These are phyloP conservation scores for Hirtodrosophila cameraria DNA, from an alignment of 2,888 invertebrate species.

Conservation along the genomic window DNA sequence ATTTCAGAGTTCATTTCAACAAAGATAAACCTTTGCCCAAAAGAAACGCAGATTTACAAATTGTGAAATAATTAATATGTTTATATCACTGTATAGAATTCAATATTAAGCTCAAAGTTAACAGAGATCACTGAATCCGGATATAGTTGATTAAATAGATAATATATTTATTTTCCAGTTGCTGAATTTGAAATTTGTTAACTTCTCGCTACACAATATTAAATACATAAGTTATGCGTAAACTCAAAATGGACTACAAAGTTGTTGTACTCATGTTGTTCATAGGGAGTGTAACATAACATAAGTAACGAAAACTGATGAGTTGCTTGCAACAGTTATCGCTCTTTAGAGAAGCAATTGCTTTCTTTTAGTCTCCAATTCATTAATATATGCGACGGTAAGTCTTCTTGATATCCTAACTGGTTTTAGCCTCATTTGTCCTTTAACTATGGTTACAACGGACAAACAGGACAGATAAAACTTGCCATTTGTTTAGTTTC, in stretches of 20 bases:
- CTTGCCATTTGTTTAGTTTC: slow-evolving; percentile 6
- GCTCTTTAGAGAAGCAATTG: slow-evolving; percentile 10
- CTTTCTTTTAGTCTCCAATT: slow-evolving; percentile 17
- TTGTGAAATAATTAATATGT: too few species aligned
- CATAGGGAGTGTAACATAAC: background rate
- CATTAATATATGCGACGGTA: slow-evolving; percentile 18
- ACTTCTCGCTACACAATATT: too few species aligned
- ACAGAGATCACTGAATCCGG: too few species aligned
- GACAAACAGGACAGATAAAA: background rate
- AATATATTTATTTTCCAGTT: too few species aligned
- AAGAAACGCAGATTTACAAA: too few species aligned
- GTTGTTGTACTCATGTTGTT: background rate
- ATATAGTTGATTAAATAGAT: too few species aligned
- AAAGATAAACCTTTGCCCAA: too few species aligned
- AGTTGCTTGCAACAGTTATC: slow-evolving; percentile 5
- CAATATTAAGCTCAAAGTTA: too few species aligned
- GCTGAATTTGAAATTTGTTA: too few species aligned
- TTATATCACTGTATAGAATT: too few species aligned
- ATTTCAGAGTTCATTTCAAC: too few species aligned
- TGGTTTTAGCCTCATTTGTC: slow-evolving; percentile 16
- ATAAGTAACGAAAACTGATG: background rate
- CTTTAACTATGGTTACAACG: background rate
- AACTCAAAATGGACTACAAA: background rate
- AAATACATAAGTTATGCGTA: too few species aligned
- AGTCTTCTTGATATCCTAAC: slow-evolving; percentile 23